Base-by-base conservation (phyloP, 1,140 invertebrate genomes). In the Drosophila pectinifera region DNA sequence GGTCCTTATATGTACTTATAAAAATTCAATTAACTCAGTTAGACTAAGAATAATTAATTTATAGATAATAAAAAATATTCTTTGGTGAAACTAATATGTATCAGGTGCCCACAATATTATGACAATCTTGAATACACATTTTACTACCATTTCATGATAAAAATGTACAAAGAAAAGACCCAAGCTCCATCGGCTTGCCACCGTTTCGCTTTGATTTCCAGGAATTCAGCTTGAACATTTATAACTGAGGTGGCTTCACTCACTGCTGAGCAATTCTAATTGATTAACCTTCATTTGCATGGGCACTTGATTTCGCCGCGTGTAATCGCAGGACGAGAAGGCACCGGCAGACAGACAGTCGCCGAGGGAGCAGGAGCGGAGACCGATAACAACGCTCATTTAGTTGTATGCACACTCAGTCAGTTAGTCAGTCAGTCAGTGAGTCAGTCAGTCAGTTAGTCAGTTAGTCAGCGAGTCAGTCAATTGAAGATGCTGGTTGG, bases 351-450 rank as follows among this genome's bases (percentile, higher is more conserved):
- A 56, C 63, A 54, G 73, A 55, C 73, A 70, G 54, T 43, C 61
- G 82, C 43, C 67, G 26, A 43, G 78, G 69, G 65, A 75, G 74
- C 64, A 48, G 49, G 49, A 51, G 31, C 64, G 46, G 63, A 61
- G 70, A 62, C 79, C 78, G 83, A 88, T 86, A 86, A 88, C 83
- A 86, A 77, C 69, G 82, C 82, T 86, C 82, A 86, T 88, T 86
- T 88, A 82, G 78, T 74, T 85, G 82, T 65, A 67, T 85, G 77
- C 56, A 74, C 64, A 75, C 61, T 62, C 65, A 80, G 57, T 62
- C 73, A 74, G 42, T 53, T 28, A 72, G 41, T 56, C 73, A 77
- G 55, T 45, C 14, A 56, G 55, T 56, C 48, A 76, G 74, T 58
- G 5, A 78, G 68, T 74, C 31, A 78, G 45, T 64, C 14, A 72